phyloP scores from a whole-genome alignment of 2,888 invertebrate species.

The Himalopsyche anomala region DNA sequence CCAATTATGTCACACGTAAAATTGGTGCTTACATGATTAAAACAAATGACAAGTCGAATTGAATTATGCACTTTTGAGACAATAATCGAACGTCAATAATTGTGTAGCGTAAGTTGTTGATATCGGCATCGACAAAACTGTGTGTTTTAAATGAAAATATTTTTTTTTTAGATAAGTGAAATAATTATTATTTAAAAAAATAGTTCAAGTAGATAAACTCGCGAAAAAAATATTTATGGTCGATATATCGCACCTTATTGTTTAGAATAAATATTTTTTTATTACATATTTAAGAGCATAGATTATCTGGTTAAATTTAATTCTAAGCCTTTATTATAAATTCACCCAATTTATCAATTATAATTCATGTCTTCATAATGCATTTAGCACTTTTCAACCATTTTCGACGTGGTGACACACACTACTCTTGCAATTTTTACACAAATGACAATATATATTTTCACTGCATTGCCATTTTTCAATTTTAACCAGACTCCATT shows the following conservation, averaged over 20 bases:
- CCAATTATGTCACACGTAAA: too few relatives aligned
- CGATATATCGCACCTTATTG: slow-evolving; percentile 17
- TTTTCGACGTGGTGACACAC: slow-evolving; percentile 50
- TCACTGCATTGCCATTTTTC: slow-evolving; percentile 34
- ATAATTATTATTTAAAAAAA: too few relatives aligned
- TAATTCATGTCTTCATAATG: neutral
- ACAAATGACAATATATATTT: slow-evolving; percentile 31
- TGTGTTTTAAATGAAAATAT: too few relatives aligned
- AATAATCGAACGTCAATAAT: too few relatives aligned
- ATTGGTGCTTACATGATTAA: too few relatives aligned
- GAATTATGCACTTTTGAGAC: too few relatives aligned
- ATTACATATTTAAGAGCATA: neutral
- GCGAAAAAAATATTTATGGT: too few relatives aligned
- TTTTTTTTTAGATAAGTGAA: too few relatives aligned
- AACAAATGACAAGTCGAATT: too few relatives aligned
- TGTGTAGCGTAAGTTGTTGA: too few relatives aligned
- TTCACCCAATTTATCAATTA: neutral
- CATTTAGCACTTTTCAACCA: slow-evolving; percentile 45
- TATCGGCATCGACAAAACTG: too few relatives aligned
- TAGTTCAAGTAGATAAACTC: too few relatives aligned
- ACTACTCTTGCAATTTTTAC: slow-evolving; percentile 35
- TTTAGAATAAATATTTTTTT: neutral
- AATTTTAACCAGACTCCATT: slow-evolving; percentile 40
- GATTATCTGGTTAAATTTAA: neutral
- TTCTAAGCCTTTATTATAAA: neutral